These are phyloP conservation scores for Drosophila crucigera DNA, from an alignment of 2,888 invertebrate genomes.

Conservation along the genomic window DNA sequence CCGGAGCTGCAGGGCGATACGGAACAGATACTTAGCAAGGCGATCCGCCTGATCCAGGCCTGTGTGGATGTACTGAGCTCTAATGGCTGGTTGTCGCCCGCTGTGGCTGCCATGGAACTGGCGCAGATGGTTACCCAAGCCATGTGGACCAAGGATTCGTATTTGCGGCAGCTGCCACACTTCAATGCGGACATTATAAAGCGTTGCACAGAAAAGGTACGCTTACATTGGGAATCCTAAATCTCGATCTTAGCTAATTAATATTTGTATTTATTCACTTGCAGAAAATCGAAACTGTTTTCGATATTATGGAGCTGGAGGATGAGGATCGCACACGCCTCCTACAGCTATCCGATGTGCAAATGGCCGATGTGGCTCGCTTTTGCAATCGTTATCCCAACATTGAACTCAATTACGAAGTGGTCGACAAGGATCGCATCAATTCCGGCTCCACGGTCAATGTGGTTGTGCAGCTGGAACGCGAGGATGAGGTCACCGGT, in stretches of 20 bases:
- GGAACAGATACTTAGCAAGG: slow-evolving; percentile 93
- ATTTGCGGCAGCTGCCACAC: slow-evolving; percentile 98
- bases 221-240: fast-evolving
- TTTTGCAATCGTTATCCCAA: slow-evolving; percentile 99
- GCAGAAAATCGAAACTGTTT: slow-evolving; percentile 89
- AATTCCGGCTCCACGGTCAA: slow-evolving; percentile 94
- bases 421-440: slow-evolving; percentile 92
- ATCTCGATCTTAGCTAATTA: fast-evolving
- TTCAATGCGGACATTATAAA: slow-evolving; percentile 95
- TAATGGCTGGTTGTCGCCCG: slow-evolving; percentile 99
- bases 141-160: slow-evolving; percentile 99
- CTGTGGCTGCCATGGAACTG: slow-evolving; percentile 99
- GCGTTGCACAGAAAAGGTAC: slow-evolving; percentile 93
- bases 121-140: slow-evolving; percentile 99
- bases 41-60: slow-evolving; percentile 95
- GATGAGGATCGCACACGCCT: slow-evolving; percentile 94
- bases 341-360: slow-evolving; percentile 91
- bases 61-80: slow-evolving; percentile 98
- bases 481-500: slow-evolving; percentile 98
- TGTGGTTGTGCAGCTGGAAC: slow-evolving; percentile 95
- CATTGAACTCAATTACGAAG: slow-evolving; percentile 97
- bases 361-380: slow-evolving; percentile 99
- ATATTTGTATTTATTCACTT: neutral
- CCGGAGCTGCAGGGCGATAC: slow-evolving; percentile 99
- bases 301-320: slow-evolving; percentile 92